Conservation (phyloP, 2,113 vertebrate species). For the Siphamia tubifer region DNA sequence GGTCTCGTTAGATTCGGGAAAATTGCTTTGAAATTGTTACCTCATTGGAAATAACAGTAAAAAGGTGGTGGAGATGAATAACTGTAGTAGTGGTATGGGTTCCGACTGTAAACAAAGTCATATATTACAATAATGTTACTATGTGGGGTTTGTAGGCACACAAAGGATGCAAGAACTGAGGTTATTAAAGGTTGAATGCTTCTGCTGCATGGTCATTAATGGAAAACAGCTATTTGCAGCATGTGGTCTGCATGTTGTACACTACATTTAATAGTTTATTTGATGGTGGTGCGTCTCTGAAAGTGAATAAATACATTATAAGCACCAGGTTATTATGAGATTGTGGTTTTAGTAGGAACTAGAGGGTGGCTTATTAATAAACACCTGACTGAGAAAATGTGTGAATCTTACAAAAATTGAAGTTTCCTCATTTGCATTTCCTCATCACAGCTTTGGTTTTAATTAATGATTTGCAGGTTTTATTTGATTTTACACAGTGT, state of each 20-base stretch:
- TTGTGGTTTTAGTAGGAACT: not conserved
- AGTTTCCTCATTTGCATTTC: not conserved
- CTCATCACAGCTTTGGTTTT: not conserved
- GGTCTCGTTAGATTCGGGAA: constrained; percentile 87
- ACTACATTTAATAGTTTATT: constrained; percentile 5
- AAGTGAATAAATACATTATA: not conserved
- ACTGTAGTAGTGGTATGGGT: constrained; percentile 61
- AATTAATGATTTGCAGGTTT: not conserved
- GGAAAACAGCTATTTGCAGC: constrained; percentile 18
- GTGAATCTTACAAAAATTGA: not conserved
- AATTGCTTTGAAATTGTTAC: constrained; percentile 89
- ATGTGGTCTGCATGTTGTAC: not conserved
- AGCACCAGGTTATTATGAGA: not conserved
- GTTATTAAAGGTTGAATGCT: constrained; percentile 52
- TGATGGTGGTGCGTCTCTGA: not conserved
- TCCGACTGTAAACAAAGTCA: constrained; percentile 66
- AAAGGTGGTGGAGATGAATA: constrained; percentile 84
- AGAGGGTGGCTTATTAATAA: not conserved
- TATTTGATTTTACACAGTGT: not conserved
- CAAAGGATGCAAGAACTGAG: constrained; percentile 22
- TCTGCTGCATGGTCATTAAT: not conserved
- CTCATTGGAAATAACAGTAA: constrained; percentile 84
- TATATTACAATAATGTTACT: constrained; percentile 68
- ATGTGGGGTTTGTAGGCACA: constrained; percentile 51
- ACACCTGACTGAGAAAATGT: not conserved